Evolutionary conservation across 2,888 invertebrate species (phyloP).

Genomic region (Hypolimnas misippus): DNA sequence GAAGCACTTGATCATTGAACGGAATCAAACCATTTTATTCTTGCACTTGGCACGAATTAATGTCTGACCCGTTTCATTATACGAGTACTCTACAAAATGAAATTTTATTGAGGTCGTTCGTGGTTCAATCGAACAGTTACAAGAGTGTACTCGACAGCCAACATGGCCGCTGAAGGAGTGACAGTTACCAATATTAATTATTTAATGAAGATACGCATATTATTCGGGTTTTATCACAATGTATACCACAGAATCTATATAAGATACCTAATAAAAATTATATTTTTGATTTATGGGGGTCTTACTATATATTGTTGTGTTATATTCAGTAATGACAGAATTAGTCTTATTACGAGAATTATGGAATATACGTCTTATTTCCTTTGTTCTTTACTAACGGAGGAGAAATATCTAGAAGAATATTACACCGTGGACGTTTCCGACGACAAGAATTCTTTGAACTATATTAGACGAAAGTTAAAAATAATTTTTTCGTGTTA

Average conservation of each 20-base stretch:
- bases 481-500: constrained; percentile 2
- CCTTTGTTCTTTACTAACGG: constrained; percentile 18
- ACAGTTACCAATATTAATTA: constrained; percentile 3
- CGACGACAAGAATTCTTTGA: constrained; percentile 12
- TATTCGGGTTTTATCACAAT: constrained; percentile 23
- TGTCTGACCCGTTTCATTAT: neutral
- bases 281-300: neutral
- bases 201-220: constrained; percentile 12
- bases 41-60: neutral
- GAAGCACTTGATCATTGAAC: neutral
- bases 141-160: neutral
- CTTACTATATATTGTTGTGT: neutral
- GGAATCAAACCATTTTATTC: too few relatives aligned
- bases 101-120: constrained; percentile 16
- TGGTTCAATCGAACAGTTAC: constrained; percentile 4
- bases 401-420: constrained; percentile 20
- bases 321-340: neutral
- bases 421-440: constrained; percentile 19
- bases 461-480: neutral
- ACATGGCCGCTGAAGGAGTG: constrained; percentile 9
- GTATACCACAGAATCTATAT: neutral
- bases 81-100: constrained; percentile 20
- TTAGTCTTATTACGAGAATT: neutral
- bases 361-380: constrained; percentile 10
- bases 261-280: constrained; percentile 8